Base-by-base conservation (phyloP, 2,113 vertebrate species). In the Catharus bicknelli region DNA sequence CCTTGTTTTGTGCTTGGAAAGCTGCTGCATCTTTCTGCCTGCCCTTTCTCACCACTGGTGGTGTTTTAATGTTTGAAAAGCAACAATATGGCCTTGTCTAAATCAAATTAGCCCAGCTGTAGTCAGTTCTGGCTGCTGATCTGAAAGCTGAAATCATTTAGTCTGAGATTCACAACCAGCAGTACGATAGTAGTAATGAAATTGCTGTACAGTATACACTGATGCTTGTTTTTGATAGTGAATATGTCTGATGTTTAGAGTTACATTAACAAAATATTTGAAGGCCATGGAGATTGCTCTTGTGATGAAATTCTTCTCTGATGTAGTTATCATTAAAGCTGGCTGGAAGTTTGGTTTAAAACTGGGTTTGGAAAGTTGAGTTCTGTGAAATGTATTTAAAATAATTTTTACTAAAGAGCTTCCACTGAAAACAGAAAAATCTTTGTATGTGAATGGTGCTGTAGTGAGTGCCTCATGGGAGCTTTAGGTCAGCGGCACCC, bases 221-320 rank as follows among this genome's bases (percentile, higher is more conserved):
- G 87, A 94, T 95, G 79, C 91, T 94, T 95, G 79, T 68, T 93
- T 94, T 83, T 88, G 90, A 91, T 91, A 86, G 67, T 57, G 43
- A 92, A 42, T 90, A 48, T 90, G 91, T 87, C 90, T 96, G 89
- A 94, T 95, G 79, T 83, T 95, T 78, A 53, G 67, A 93, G 78
- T 90, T 93, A 53, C 5, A 92, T 75, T 91, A 95, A 57, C 82
- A 78, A 89, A 94, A 77, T 91, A 80, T 94, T 91, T 94, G 79
- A 92, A 88, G 85, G 85, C 87, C 59, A 27, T 48, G 32, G 79
- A 95, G 82, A 93, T 80, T 61, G 64, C 72, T 94, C 43, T 81
- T 81, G 43, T 92, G 84, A 87, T 80, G 84, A 63, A 94, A 83
- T 80, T 87, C 51, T 93, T 64, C 82, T 95, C 79, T 96, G 82